Conservation (phyloP, 2,797 vertebrate species). For the Macropodus opercularis region DNA sequence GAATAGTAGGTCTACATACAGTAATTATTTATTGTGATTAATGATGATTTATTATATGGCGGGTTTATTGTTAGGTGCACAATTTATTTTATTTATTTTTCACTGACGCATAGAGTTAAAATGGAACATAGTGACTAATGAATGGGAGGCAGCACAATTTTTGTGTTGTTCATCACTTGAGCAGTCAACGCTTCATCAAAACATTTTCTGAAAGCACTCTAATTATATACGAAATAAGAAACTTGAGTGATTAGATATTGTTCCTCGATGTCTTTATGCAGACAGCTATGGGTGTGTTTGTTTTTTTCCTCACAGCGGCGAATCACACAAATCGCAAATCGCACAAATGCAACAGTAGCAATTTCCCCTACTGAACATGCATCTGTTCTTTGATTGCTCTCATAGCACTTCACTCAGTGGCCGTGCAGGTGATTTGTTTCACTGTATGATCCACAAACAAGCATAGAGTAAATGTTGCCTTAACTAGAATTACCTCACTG, state of each 20-base stretch:
- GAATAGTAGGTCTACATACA: too few species aligned
- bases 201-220: constrained; percentile 22
- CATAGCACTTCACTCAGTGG: constrained; percentile 37
- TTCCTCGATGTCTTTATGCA: constrained; percentile 30
- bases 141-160: constrained; percentile 10
- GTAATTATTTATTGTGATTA: too few species aligned
- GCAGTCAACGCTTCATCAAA: constrained; percentile 28
- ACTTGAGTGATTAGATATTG: constrained; percentile 48
- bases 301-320: constrained; percentile 1
- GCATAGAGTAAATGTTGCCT: constrained; percentile 46
- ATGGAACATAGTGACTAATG: constrained; percentile 20
- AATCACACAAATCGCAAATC: constrained; percentile 15
- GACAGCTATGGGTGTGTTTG: neutral
- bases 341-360: constrained; percentile 44
- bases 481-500: constrained; percentile 20
- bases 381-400: constrained; percentile 57
- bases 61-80: too few species aligned
- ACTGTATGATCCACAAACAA: constrained; percentile 54
- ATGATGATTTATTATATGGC: too few species aligned
- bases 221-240: constrained; percentile 19
- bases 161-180: constrained; percentile 27
- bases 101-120: constrained; percentile 1
- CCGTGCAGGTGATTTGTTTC: constrained; percentile 66
- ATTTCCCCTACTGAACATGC: constrained; percentile 67
- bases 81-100: constrained; percentile 28